Conservation (phyloP, 2,113 vertebrate genomes). For the Oceanites oceanicus region DNA sequence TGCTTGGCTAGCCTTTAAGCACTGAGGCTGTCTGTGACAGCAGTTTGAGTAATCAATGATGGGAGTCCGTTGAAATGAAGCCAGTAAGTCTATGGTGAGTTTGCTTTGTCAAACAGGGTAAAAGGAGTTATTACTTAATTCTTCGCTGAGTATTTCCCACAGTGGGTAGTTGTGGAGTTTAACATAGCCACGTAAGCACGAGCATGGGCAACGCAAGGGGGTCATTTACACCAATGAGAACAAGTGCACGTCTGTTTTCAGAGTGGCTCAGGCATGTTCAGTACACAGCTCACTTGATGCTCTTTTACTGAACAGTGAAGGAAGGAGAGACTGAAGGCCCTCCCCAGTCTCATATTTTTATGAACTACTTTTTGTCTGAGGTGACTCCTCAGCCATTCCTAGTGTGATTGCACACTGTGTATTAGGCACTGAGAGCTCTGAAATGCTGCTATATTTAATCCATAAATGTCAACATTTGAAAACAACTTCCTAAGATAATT, state of each 20-base stretch:
- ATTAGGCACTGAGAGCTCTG: background rate
- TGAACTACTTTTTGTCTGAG: background rate
- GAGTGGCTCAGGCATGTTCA: background rate
- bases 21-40: background rate
- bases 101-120: background rate
- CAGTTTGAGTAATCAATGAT: background rate
- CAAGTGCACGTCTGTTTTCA: background rate
- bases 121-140: slow-evolving; percentile 5
- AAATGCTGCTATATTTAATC: background rate
- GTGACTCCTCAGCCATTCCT: background rate
- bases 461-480: background rate
- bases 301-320: background rate
- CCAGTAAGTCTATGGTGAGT: background rate
- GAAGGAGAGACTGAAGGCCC: background rate
- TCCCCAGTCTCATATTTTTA: background rate
- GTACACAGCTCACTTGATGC: background rate
- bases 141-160: background rate
- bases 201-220: background rate
- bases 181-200: accelerated
- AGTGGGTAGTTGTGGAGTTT: background rate
- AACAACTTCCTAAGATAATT: background rate
- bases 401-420: background rate
- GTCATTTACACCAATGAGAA: accelerated
- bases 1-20: background rate
- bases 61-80: background rate